Conservation (phyloP, 2,888 invertebrate species). For the Hirtodrosophila cameraria region DNA sequence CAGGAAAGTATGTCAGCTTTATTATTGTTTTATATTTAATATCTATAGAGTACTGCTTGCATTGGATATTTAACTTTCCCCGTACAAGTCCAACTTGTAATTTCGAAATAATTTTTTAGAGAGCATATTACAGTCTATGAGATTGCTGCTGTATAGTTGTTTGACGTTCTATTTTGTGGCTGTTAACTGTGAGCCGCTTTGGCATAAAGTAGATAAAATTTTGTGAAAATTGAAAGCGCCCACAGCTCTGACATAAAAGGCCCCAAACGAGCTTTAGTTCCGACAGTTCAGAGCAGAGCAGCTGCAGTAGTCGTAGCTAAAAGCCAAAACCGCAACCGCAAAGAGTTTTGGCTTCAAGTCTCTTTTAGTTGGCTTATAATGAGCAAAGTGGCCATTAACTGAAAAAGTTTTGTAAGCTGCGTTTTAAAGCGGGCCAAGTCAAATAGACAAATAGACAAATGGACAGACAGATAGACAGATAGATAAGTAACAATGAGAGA, state of each 20-base stretch:
- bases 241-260: slow-evolving; percentile 30
- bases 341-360: slow-evolving; percentile 58
- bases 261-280: slow-evolving; percentile 10
- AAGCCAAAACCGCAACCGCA: slow-evolving; percentile 54
- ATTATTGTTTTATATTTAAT: too few species aligned
- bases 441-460: slow-evolving; percentile 2
- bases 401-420: slow-evolving; percentile 61
- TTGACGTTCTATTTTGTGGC: slow-evolving; percentile 19
- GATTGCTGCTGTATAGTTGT: neutral
- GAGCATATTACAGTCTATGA: neutral
- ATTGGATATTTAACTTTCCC: too few species aligned
- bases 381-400: slow-evolving; percentile 72
- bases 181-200: slow-evolving; percentile 42
- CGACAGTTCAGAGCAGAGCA: too few species aligned
- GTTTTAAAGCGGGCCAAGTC: slow-evolving; percentile 56
- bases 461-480: slow-evolving; percentile 8
- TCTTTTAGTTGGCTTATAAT: slow-evolving; percentile 72
- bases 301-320: slow-evolving; percentile 23
- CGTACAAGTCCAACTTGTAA: neutral
- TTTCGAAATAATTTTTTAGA: neutral
- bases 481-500: slow-evolving; percentile 34
- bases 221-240: slow-evolving; percentile 61
- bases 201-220: slow-evolving; percentile 53
- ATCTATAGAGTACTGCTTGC: too few species aligned
- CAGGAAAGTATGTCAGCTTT: too few species aligned